Conservation (phyloP, 2,113 vertebrate species). For the Candoia aspera region DNA sequence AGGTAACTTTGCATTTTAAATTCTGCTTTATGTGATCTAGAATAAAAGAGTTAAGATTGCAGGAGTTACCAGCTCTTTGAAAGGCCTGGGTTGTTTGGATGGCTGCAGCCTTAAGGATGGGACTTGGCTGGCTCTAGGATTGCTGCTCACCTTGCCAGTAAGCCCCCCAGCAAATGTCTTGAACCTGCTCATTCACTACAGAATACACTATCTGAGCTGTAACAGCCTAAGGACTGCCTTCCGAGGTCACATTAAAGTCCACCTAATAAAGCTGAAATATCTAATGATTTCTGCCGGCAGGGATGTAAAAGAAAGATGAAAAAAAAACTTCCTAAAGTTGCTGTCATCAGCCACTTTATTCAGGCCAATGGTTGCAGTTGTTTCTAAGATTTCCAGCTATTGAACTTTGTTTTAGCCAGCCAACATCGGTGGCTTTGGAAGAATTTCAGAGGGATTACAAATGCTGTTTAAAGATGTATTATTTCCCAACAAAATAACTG, state of each 20-base stretch:
- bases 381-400: neutral
- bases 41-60: neutral
- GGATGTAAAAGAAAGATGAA: neutral
- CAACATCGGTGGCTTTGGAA: neutral
- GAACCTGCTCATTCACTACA: neutral
- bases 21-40: neutral
- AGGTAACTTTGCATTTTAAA: neutral
- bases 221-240: neutral
- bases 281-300: neutral
- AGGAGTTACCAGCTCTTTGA: neutral
- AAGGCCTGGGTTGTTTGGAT: neutral
- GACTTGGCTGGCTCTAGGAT: neutral
- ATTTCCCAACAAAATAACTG: neutral
- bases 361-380: neutral
- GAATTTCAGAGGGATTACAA: neutral
- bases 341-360: neutral
- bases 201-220: neutral
- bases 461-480: constrained; percentile 13
- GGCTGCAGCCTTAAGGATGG: neutral
- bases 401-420: neutral
- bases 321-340: neutral
- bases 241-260: neutral
- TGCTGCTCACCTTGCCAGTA: too few relatives aligned
- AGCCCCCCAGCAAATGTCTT: neutral
- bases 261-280: neutral